Percentiles rank a stretch among this genome's conserved stretches.
These are phyloP conservation scores for Eudyptes chrysolophus DNA, from an alignment of 2,113 vertebrate genomes.

Conservation along the genomic window DNA sequence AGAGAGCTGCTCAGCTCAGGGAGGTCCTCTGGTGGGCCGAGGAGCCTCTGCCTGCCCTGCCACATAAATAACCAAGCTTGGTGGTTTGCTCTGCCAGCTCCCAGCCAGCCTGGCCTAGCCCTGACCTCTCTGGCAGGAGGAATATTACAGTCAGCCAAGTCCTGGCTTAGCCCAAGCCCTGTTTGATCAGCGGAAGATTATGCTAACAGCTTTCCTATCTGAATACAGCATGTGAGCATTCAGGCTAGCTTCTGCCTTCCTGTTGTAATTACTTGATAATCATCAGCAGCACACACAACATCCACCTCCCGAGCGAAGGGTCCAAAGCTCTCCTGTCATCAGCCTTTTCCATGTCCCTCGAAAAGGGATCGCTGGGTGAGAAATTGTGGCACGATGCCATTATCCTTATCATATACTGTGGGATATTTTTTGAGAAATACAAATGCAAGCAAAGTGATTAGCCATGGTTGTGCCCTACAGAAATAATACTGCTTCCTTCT, in stretches of 20 bases:
- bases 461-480: neutral
- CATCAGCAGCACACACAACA: neutral
- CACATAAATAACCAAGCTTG: neutral
- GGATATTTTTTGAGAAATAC: constrained; percentile 23
- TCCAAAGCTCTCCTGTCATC: neutral
- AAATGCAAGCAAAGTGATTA: constrained; percentile 37
- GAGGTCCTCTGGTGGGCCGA: neutral
- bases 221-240: neutral
- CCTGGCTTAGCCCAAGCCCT: neutral
- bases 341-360: neutral
- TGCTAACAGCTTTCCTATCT: constrained; percentile 5
- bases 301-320: neutral
- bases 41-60: neutral
- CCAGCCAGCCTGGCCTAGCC: neutral
- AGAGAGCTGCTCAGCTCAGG: neutral
- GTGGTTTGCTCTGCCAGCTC: neutral
- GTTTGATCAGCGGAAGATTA: neutral
- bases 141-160: neutral
- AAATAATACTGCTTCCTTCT: constrained; percentile 56
- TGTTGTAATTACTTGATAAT: neutral
- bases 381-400: neutral
- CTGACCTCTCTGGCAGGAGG: constrained; percentile 29
- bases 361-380: neutral
- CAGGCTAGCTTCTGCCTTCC: neutral
- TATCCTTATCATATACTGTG: neutral